Conservation (phyloP, 2,113 vertebrate genomes). For the Zapornia atra region DNA sequence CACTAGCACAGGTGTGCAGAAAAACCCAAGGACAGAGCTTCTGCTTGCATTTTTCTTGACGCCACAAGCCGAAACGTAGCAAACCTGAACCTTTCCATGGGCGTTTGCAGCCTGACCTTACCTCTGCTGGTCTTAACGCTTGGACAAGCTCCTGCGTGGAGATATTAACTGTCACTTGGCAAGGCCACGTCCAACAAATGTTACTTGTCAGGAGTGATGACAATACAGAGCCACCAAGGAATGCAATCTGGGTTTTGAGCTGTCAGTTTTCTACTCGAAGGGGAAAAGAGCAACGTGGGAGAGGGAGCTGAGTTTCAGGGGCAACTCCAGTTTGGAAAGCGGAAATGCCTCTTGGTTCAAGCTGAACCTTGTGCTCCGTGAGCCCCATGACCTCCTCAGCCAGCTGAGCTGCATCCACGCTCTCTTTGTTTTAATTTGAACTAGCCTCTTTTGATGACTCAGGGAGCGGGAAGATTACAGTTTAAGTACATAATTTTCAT, state of each 20-base stretch:
- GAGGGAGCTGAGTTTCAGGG: neutral
- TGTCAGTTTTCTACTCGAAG: neutral
- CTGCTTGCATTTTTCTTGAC: neutral
- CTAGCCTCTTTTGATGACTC: slow-evolving; percentile 17
- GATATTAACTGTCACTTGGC: neutral
- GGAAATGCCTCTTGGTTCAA: neutral
- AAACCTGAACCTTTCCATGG: neutral
- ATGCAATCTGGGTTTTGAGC: fast-evolving
- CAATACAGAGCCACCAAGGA: neutral
- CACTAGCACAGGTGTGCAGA: neutral
- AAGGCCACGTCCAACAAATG: fast-evolving
- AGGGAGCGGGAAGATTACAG: slow-evolving; percentile 49
- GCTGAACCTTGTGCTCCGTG: neutral
- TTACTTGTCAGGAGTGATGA: neutral
- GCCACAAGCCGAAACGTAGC: neutral
- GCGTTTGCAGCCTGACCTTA: neutral
- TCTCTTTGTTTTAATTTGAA: neutral
- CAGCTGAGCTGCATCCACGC: neutral
- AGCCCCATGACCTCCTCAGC: neutral
- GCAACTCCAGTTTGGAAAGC: neutral
- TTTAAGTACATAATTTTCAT: slow-evolving; percentile 54
- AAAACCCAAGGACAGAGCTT: neutral
- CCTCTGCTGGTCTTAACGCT: neutral
- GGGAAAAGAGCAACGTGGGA: fast-evolving
- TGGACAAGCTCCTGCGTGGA: neutral